Base-by-base conservation (phyloP, 2,113 vertebrate genomes). In the Paracanthobrama guichenoti region DNA sequence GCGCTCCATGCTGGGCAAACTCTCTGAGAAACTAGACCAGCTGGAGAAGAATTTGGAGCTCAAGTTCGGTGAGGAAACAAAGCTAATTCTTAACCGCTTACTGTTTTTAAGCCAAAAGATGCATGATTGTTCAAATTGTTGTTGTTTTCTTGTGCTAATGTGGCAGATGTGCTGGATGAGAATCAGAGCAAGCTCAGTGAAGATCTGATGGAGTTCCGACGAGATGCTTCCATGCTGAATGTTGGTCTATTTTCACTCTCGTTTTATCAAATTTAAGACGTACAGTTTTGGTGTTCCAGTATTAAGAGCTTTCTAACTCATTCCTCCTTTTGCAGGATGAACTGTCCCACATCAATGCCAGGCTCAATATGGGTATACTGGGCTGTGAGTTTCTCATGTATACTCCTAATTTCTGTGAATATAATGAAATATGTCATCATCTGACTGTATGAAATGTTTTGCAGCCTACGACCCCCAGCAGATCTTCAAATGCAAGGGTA, bases 401-500 rank as follows among this genome's bases (percentile, higher is more conserved):
- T 55, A 20, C 8, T 69, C 8, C 24, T 22, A 1, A 20, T 59
- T 28, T 84, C 11, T 75, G 11, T 78, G 22, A 16, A 26, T 44
- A 20, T 22, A 22, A 7, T 16, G 7, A 13, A 53, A 53, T 81
- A 5, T 44, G 44, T 7, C n/a, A 50, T 79, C 50, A 9, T 66
- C n/a, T 60, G 3, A 64, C 11, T 39, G 2, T 11, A 13, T 28
- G 2, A 66, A 14, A 10, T 79, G n/a, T 84, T 85, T 76, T 88
- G 5, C 88, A 99, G 98, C 98, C 11, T 99, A 99, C 0, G 98
- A 99, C 84, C 98, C 98, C 6, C 98, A 99, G 95, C 98, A 99
- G 93, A 99, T 99, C 94, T 99, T 99, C 91, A 99, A 99, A 91
- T 99, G 98, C 91, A 99, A 99, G 90, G 98, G 98, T 18, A 99